These are phyloP conservation scores for Coregonus ussuriensis DNA, from an alignment of 2,797 vertebrate species.

Conservation along the genomic window DNA sequence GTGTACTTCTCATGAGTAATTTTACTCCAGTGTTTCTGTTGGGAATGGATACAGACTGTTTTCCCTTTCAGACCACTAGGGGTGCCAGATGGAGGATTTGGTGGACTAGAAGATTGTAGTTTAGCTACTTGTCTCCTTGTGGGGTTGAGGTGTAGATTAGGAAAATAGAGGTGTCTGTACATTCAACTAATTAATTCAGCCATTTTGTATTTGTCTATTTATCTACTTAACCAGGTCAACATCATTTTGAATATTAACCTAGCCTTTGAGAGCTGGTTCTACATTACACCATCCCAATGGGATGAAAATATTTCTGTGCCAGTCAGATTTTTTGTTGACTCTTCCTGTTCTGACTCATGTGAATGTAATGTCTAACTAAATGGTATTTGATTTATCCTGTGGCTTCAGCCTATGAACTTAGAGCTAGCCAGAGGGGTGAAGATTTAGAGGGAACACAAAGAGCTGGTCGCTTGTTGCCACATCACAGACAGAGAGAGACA, in stretches of 20 bases:
- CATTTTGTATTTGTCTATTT: too few species aligned
- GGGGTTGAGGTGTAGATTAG: too few species aligned
- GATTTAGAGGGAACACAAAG: neutral
- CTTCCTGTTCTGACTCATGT: neutral
- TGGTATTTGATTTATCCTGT: neutral
- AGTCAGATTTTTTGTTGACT: too few species aligned
- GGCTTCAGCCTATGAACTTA: neutral
- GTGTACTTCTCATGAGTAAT: neutral
- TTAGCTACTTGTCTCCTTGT: neutral
- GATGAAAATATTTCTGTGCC: too few species aligned
- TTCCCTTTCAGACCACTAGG: neutral
- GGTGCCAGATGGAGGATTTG: neutral
- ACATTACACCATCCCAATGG: too few species aligned
- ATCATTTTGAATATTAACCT: too few species aligned
- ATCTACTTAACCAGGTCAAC: too few species aligned
- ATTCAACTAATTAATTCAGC: too few species aligned
- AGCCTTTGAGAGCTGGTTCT: too few species aligned
- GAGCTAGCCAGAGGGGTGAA: neutral
- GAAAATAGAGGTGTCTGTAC: too few species aligned
- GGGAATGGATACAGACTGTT: neutral
- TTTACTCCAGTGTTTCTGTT: neutral
- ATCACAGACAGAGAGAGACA: conserved; percentile 54
- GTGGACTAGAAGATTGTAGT: too few species aligned
- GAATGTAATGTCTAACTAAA: neutral
- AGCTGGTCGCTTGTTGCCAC: conserved; percentile 46